Base-by-base conservation (phyloP, 1,140 invertebrate genomes). In the Solenopsis invicta region DNA sequence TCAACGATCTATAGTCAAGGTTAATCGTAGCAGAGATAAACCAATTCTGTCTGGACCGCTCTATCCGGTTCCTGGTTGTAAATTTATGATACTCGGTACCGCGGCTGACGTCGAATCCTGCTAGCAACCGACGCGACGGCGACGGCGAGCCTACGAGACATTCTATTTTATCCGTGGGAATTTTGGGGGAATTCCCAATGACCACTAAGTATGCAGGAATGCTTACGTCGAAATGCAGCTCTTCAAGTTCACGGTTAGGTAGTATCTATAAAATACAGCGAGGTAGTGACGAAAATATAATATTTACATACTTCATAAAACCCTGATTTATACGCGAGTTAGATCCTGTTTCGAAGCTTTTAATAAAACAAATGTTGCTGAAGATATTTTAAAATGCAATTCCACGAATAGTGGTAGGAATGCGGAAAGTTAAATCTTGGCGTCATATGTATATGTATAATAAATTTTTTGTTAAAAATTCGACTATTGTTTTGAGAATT, bases 51-150 rank as follows among this genome's bases (percentile, higher is more conserved):
- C 37, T 34, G 45, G 41, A 4, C 45, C 59, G 21, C 67, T 90
- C 76, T 77, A 77, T 86, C 81, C 59, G 59, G 80, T 90, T 91
- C 56, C 87, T 76, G 66, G 12, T 80, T n/a, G 34, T 45, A 75
- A 45, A 77, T 76, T 66, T 76, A 74, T 54, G 29, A 56, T 21
- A 54, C 24, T 10, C 6, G 21, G 1, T 89, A 84, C 89, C 80
- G 8, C 50, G 61, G 82, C 84, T 88, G 81, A 56, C 12, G 50
- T 13, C 41, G 45, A 8, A 69, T 78, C 54, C 61, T 52, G 66
- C 50, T 87, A 24, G 59, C 41, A 6, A 18, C 12, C n/a, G 37
- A 0, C 50, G 59, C 41, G 4, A 18, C 12, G 41, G 41, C n/a
- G 37, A 0, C 41, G n/a, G 9, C 41, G 18, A 24, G 41, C 29